Percentiles rank a stretch among this genome's conserved stretches.
These are phyloP conservation scores for Otis tarda DNA, from an alignment of 2,113 vertebrate genomes.

Conservation along the genomic window DNA sequence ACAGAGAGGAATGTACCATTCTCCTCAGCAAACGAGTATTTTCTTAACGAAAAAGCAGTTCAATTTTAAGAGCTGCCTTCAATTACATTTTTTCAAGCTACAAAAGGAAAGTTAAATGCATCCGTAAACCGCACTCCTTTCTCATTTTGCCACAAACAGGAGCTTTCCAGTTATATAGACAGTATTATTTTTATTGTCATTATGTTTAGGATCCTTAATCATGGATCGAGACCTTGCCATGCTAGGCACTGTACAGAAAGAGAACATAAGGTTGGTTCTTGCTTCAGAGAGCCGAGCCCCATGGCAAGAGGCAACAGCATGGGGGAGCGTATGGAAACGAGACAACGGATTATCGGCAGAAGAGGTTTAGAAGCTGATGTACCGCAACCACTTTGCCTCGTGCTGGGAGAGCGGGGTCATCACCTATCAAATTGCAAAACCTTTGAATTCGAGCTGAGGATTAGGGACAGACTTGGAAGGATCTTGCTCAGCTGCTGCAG, in stretches of 20 bases:
- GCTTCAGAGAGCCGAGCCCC: not conserved
- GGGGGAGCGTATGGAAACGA: not conserved
- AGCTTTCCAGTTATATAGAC: not conserved
- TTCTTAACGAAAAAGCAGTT: not conserved
- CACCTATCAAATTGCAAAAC: not conserved
- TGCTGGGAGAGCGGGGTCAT: not conserved
- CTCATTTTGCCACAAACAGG: not conserved
- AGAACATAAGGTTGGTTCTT: conserved; percentile 23
- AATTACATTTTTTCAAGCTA: not conserved
- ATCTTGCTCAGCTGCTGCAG: not conserved
- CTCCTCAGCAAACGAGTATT: not conserved
- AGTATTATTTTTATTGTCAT: not conserved
- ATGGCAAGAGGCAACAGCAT: conserved; percentile 13
- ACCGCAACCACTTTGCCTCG: not conserved
- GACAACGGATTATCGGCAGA: rapidly evolving
- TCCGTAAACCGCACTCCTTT: not conserved
- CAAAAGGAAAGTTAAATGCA: not conserved
- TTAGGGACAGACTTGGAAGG: not conserved
- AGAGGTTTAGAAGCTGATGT: not conserved
- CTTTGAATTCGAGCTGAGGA: not conserved
- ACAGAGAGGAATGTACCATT: conserved; percentile 34
- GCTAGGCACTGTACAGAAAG: not conserved
- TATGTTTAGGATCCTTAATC: not conserved
- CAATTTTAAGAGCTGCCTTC: conserved; percentile 15
- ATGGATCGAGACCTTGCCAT: rapidly evolving